Base-by-base conservation (phyloP, 2,797 vertebrate genomes). In the Crypturellus tataupa region DNA sequence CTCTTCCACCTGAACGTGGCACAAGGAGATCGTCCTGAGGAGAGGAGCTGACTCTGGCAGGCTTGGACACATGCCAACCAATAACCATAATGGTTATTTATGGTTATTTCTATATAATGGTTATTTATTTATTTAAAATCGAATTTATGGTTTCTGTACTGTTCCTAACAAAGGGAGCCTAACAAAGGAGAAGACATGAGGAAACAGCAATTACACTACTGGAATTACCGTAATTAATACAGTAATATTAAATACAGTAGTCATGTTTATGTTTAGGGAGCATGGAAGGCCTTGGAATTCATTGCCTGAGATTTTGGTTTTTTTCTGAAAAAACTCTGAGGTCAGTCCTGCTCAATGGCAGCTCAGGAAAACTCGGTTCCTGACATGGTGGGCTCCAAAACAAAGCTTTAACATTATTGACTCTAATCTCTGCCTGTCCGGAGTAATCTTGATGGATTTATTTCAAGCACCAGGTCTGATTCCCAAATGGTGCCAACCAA, bases 391-490 rank as follows among this genome's bases (percentile, higher is more conserved):
- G 31, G 39, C 71, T 92, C 71, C 72, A 71, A 84, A 91, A 15
- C 46, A 60, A 31, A 86, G 55, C 20, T 78, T 73, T 76, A 71
- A 49, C 29, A 16, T 25, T 70, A 46, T 3, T 82, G 37, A 88
- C 62, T 83, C 82, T 69, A 80, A 85, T 64, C 39, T 71, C 55
- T 76, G 64, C 63, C 63, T 80, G 58, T 88, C 80, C 56, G 53
- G 46, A 72, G 27, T 80, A 75, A 16, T 40, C 59, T 63, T 88
- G 60, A 80, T 87, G 55, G 85, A 86, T 94, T 95, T 87, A 80
- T 82, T 85, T 29, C 29, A 59, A 89, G 24, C 11, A 87, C 18
- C 59, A 60, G 62, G 44, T 55, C 4, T 68, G 58, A 77, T 44
- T 92, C 58, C 64, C 59, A 80, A 49, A 60, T 6, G 17, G 44